These are phyloP conservation scores for Augochlorella aurata DNA, from an alignment of 2,888 invertebrate genomes.

Conservation along the genomic window DNA sequence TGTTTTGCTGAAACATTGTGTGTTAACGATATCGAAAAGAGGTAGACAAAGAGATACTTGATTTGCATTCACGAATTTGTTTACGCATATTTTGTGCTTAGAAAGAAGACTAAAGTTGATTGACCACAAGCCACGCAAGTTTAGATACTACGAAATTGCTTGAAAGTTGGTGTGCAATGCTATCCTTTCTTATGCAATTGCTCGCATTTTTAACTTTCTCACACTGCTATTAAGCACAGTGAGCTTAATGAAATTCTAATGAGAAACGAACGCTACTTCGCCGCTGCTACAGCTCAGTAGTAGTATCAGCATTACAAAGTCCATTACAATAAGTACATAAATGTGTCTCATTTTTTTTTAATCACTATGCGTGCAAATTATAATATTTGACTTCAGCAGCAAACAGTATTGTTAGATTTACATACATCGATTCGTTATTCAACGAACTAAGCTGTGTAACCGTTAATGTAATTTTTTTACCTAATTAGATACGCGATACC, in stretches of 20 bases:
- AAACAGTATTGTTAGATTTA: constrained; percentile 54
- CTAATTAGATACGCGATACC: neutral
- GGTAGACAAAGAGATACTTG: too few species aligned
- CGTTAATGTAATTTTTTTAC: neutral
- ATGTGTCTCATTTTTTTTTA: constrained; percentile 21
- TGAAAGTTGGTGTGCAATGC: neutral
- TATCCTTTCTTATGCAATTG: constrained; percentile 19
- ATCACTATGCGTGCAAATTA: constrained; percentile 25
- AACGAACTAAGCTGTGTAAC: neutral
- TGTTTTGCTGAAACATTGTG: too few species aligned
- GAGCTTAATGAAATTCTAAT: constrained; percentile 16
- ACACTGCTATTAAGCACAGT: neutral
- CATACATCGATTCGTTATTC: constrained; percentile 17
- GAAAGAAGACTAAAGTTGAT: neutral
- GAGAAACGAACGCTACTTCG: constrained; percentile 23
- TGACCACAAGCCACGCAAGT: neutral
- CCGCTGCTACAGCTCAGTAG: constrained; percentile 26
- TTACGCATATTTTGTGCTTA: neutral
- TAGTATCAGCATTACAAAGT: constrained; percentile 24
- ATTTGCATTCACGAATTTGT: neutral
- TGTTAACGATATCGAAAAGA: neutral
- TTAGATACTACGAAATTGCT: neutral
- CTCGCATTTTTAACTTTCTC: constrained; percentile 6
- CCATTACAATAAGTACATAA: constrained; percentile 21
- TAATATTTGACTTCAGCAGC: constrained; percentile 57